phyloP scores from a whole-genome alignment of 2,113 vertebrate genomes.

The Phrynosoma platyrhinos region DNA sequence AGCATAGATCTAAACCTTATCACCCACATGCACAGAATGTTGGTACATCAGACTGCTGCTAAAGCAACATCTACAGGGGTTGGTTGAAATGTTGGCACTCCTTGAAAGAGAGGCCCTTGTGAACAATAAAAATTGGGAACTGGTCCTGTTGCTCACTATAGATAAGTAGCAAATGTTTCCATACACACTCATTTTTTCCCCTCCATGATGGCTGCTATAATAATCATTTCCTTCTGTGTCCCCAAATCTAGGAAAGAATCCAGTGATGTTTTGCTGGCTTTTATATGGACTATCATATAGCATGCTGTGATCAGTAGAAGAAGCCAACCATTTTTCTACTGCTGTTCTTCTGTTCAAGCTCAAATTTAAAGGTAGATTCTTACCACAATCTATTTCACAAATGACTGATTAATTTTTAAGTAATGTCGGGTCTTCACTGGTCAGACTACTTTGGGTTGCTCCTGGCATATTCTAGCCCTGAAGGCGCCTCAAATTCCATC shows the following conservation, averaged over 20 bases:
- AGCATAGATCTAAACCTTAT: not conserved
- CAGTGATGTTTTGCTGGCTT: not conserved
- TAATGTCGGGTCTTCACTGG: not conserved
- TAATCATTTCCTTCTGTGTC: not conserved
- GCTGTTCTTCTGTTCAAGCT: not conserved
- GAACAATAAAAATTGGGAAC: not conserved
- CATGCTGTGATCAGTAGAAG: not conserved
- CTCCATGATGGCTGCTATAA: not conserved
- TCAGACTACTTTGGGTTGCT: too few relatives aligned
- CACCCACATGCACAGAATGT: not conserved
- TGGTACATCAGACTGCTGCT: not conserved
- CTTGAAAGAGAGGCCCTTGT: not conserved
- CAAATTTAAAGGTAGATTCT: slow-evolving; percentile 10
- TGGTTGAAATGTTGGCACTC: not conserved
- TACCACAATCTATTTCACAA: not conserved
- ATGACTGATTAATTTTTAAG: not conserved
- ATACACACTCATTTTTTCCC: not conserved
- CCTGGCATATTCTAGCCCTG: too few relatives aligned
- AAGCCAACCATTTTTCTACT: not conserved
- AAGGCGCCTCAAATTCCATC: too few relatives aligned
- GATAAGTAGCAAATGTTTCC: slow-evolving; percentile 8
- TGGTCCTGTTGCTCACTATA: not conserved
- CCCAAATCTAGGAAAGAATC: not conserved
- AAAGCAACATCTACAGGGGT: not conserved
- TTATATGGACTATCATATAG: slow-evolving; percentile 8